A percentile compares a stretch with the other conserved stretches of the same genome.
Evolutionary conservation across 2,797 vertebrate species (phyloP).

Genomic region (Pelochelys cantorii): DNA sequence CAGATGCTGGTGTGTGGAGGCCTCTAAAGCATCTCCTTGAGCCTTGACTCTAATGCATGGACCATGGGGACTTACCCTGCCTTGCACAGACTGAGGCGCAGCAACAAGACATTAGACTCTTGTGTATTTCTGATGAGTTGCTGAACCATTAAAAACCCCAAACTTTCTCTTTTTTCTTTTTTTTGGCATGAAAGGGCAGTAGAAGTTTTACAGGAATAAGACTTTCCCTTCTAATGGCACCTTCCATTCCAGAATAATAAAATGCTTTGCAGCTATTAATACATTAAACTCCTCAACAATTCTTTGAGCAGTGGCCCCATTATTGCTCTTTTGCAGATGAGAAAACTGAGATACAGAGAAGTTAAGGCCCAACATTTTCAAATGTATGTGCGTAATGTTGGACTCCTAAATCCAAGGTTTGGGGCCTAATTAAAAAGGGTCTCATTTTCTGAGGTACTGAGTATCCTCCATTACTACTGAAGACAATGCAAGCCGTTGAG

Average conservation of each 20-base stretch:
- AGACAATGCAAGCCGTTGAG: neutral
- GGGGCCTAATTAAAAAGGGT: neutral
- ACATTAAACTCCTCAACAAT: neutral
- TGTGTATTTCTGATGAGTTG: neutral
- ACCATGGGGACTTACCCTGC: neutral
- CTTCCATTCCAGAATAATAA: neutral
- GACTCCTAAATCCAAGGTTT: neutral
- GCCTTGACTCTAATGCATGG: neutral
- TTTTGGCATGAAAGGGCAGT: neutral
- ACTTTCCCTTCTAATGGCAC: neutral
- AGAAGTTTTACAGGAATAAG: neutral
- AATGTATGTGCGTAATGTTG: rapidly evolving
- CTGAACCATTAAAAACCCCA: neutral
- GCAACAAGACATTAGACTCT: neutral
- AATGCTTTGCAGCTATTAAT: rapidly evolving
- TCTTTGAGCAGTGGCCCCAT: neutral
- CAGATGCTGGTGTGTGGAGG: neutral
- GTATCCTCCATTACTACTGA: neutral
- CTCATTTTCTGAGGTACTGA: neutral
- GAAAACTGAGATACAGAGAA: neutral
- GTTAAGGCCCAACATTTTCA: neutral
- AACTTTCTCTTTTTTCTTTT: neutral
- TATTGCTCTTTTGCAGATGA: rapidly evolving
- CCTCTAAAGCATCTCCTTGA: neutral
- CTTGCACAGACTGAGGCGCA: neutral